Conservation (phyloP, 2,797 vertebrate genomes). For the Hydrophis major region DNA sequence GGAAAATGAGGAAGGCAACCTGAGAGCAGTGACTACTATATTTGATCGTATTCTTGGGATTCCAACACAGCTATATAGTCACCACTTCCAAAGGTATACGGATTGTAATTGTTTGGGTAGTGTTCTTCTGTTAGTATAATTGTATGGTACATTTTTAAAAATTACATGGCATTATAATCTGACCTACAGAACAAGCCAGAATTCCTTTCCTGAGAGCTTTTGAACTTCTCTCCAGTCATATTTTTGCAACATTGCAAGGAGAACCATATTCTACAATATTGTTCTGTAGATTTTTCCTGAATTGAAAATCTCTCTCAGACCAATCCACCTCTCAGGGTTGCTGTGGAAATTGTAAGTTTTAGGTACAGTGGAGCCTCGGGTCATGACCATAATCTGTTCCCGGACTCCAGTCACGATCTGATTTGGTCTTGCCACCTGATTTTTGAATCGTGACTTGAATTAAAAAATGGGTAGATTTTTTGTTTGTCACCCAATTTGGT, state of each 20-base stretch:
- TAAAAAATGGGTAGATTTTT: too few species aligned
- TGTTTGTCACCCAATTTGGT: too few species aligned
- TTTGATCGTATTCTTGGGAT: conserved; percentile 94
- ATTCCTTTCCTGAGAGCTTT: not conserved
- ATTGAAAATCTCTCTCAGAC: not conserved
- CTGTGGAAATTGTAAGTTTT: not conserved
- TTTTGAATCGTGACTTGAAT: too few species aligned
- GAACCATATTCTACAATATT: not conserved
- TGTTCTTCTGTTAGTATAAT: rapidly evolving
- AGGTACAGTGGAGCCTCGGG: too few species aligned
- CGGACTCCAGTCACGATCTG: too few species aligned
- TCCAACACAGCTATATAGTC: conserved; percentile 93
- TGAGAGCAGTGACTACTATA: conserved; percentile 88
- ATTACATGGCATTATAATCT: not conserved
- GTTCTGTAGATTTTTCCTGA: not conserved
- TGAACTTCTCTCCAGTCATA: not conserved
- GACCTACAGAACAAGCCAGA: not conserved
- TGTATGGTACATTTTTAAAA: not conserved
- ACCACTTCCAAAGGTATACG: conserved; percentile 93
- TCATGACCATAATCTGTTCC: too few species aligned
- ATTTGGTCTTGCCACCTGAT: too few species aligned
- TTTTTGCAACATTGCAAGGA: not conserved
- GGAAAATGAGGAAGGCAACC: conserved; percentile 89
- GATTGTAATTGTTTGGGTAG: not conserved
- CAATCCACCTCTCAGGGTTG: not conserved